Percentiles rank a stretch among this genome's conserved stretches.
Evolutionary conservation across 2,888 invertebrate species (phyloP).

Genomic region (Agelastica alni): DNA sequence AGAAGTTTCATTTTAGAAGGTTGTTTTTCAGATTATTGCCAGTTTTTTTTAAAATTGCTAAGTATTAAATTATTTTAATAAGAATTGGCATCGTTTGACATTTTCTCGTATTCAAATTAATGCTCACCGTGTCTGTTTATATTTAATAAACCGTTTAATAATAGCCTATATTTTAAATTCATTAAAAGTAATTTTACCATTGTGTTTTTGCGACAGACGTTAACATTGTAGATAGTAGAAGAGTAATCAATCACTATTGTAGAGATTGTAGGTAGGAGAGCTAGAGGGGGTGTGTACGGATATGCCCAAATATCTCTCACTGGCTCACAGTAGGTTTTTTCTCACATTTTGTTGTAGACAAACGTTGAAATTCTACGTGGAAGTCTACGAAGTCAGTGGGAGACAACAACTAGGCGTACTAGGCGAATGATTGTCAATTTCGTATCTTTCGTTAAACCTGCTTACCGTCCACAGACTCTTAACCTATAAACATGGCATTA

Average conservation of each 20-base stretch:
- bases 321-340: conserved; percentile 51
- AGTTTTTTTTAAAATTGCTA: too few relatives aligned
- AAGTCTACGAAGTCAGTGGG: conserved; percentile 53
- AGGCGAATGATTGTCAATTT: conserved; percentile 29
- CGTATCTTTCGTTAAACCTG: conserved; percentile 46
- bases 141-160: conserved; percentile 10
- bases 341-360: conserved; percentile 48
- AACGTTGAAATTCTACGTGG: conserved; percentile 52
- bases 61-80: not conserved
- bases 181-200: conserved; percentile 31
- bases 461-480: conserved; percentile 57
- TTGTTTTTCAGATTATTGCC: too few relatives aligned
- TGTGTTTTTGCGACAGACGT: conserved; percentile 39
- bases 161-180: conserved; percentile 22
- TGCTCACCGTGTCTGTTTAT: too few relatives aligned
- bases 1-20: too few relatives aligned
- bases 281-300: conserved; percentile 26
- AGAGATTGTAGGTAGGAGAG: conserved; percentile 37
- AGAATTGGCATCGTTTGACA: not conserved
- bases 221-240: conserved; percentile 52
- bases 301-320: conserved; percentile 53
- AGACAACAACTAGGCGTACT: conserved; percentile 36
- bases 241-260: conserved; percentile 45
- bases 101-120: not conserved
- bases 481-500: conserved; percentile 59